Percentiles rank a stretch among this genome's conserved stretches.
These are phyloP conservation scores for Creontiades dilutus DNA, from an alignment of 2,888 invertebrate species.

Conservation along the genomic window DNA sequence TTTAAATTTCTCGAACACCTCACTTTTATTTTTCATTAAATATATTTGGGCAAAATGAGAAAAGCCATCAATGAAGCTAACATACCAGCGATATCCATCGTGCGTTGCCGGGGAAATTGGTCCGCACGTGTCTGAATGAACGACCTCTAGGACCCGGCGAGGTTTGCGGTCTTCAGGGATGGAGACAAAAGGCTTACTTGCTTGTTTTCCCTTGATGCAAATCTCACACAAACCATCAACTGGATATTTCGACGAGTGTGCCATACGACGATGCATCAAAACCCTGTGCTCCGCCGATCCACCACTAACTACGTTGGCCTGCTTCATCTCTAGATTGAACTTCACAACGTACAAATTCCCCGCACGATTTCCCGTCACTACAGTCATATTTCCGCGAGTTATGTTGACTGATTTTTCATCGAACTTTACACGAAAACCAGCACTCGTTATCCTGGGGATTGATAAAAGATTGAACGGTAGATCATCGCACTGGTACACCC, in stretches of 20 bases:
- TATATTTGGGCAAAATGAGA: conserved; percentile 75
- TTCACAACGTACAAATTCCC: conserved; percentile 41
- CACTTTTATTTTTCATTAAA: conserved; percentile 76
- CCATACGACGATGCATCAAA: conserved; percentile 30
- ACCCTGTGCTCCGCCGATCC: background rate
- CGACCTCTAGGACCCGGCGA: conserved; percentile 71
- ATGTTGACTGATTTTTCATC: conserved; percentile 4
- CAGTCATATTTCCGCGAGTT: background rate
- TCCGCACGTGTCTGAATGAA: conserved; percentile 75
- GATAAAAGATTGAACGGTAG: conserved; percentile 13
- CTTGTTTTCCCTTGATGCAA: conserved; percentile 46
- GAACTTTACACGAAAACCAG: background rate
- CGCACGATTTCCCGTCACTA: conserved; percentile 49
- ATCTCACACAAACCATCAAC: conserved; percentile 37
- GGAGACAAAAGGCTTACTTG: background rate
- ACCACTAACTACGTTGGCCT: background rate
- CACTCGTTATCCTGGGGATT: background rate
- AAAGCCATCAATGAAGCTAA: conserved; percentile 76
- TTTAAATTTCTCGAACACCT: conserved; percentile 76
- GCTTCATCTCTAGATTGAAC: background rate
- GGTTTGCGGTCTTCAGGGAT: conserved; percentile 40
- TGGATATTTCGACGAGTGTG: conserved; percentile 5
- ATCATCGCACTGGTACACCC: background rate
- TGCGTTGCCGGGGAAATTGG: conserved; percentile 74
- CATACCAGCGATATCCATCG: conserved; percentile 75